These are phyloP conservation scores for Heliconius ethilla DNA, from an alignment of 2,888 invertebrate genomes.

Conservation along the genomic window DNA sequence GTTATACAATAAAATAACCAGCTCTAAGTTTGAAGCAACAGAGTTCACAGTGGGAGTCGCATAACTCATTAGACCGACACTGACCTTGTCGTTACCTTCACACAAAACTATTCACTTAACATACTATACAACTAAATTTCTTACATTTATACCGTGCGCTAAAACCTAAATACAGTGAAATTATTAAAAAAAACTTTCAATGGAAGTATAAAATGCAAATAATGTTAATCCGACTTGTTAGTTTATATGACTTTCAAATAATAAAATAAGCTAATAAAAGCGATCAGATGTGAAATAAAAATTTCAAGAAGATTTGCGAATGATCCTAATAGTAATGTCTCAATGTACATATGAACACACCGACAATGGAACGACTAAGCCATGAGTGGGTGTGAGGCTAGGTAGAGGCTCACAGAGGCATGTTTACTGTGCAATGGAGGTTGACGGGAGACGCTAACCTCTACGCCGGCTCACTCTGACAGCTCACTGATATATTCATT, in stretches of 20 bases:
- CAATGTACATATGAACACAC: conserved; percentile 68
- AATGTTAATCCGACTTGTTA: conserved; percentile 63
- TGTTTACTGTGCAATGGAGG: conserved; percentile 67
- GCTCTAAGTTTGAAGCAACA: conserved; percentile 54
- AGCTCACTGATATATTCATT: conserved; percentile 44
- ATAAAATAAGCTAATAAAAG: conserved; percentile 62
- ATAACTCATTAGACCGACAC: conserved; percentile 50
- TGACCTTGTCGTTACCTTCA: conserved; percentile 73
- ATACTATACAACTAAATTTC: conserved; percentile 44
- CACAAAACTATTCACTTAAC: conserved; percentile 50
- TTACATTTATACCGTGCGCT: conserved; percentile 64
- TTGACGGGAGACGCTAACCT: conserved; percentile 59
- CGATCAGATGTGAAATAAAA: conserved; percentile 65
- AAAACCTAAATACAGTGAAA: conserved; percentile 60
- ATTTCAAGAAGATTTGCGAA: conserved; percentile 64
- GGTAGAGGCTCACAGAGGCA: conserved; percentile 70
- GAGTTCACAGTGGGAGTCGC: conserved; percentile 49
- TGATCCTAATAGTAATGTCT: conserved; percentile 65
- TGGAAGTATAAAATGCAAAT: conserved; percentile 48
- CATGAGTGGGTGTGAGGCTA: conserved; percentile 75
- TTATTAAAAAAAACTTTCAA: conserved; percentile 50
- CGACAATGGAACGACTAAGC: conserved; percentile 77
- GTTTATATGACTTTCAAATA: conserved; percentile 64
- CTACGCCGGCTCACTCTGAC: conserved; percentile 60
- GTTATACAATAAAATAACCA: conserved; percentile 47